Conservation (phyloP, 2,888 invertebrate species). For the Tenthredo mesomela region DNA sequence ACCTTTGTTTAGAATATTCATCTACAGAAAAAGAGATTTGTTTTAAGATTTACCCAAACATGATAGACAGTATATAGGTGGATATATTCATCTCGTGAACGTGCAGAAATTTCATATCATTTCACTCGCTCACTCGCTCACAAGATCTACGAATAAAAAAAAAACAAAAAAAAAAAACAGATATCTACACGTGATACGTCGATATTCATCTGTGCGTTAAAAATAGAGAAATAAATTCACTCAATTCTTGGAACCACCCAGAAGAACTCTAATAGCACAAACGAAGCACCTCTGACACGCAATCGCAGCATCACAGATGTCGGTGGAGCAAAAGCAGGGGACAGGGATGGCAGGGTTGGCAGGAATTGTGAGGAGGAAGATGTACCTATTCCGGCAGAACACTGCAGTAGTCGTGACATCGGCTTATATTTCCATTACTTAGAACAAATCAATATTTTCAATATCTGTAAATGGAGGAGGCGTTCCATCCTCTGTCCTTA, state of each 20-base stretch:
- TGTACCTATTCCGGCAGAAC: constrained; percentile 10
- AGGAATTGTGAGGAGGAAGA: neutral
- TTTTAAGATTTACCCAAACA: neutral
- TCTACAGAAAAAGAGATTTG: neutral
- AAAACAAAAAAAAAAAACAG: neutral
- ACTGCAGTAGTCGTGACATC: constrained; percentile 32
- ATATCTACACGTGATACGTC: neutral
- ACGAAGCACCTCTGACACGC: constrained; percentile 49
- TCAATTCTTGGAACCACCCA: neutral
- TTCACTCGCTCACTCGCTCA: neutral
- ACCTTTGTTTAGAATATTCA: constrained; percentile 2
- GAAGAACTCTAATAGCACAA: neutral
- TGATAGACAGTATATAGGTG: neutral
- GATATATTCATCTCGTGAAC: neutral
- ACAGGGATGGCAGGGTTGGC: constrained; percentile 7
- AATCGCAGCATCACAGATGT: constrained; percentile 52
- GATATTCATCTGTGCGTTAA: neutral
- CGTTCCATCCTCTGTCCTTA: constrained; percentile 6
- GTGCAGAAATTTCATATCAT: neutral
- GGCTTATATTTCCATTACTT: constrained; percentile 64
- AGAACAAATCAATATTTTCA: constrained; percentile 71
- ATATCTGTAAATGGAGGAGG: constrained; percentile 68
- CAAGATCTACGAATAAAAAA: neutral
- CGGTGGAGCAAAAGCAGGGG: neutral
- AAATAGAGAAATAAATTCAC: neutral